phyloP scores from a whole-genome alignment of 2,888 invertebrate species.

The Ernsta delagoae region DNA sequence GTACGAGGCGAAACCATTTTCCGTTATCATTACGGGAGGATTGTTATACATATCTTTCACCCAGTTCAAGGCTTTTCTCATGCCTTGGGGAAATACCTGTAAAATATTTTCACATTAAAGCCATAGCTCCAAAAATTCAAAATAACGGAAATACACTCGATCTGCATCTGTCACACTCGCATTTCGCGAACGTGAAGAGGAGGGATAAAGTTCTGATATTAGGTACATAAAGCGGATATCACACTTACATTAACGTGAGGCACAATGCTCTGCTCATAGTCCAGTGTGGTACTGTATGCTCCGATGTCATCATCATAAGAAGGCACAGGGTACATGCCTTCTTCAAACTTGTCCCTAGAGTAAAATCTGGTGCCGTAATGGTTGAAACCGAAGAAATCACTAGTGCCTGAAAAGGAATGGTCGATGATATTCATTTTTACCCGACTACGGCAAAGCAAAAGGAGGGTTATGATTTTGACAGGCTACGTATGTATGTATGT shows the following conservation, averaged over 20 bases:
- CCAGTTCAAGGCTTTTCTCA: conserved; percentile 81
- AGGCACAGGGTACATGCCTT: conserved; percentile 54
- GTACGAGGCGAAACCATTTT: conserved; percentile 84
- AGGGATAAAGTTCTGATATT: background rate
- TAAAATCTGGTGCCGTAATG: conserved; percentile 63
- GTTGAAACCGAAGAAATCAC: conserved; percentile 71
- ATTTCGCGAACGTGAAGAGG: too few relatives aligned
- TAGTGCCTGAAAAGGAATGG: conserved; percentile 64
- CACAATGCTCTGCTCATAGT: conserved; percentile 53
- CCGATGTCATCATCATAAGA: conserved; percentile 67
- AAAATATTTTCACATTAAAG: too few relatives aligned
- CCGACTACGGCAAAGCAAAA: too few relatives aligned
- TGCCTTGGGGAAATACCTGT: conserved; percentile 53
- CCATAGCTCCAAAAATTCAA: too few relatives aligned
- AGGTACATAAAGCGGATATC: conserved; percentile 10
- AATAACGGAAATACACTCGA: too few relatives aligned
- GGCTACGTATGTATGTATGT: too few relatives aligned
- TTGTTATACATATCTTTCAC: conserved; percentile 83
- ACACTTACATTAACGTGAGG: conserved; percentile 59
- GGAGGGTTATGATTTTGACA: too few relatives aligned
- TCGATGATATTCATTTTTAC: too few relatives aligned
- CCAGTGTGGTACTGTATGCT: conserved; percentile 50
- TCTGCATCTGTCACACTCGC: too few relatives aligned
- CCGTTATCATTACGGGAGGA: conserved; percentile 82
- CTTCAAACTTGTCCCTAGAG: conserved; percentile 49